Conservation (phyloP, 1,140 invertebrate species). For the Sitobion miscanthi region DNA sequence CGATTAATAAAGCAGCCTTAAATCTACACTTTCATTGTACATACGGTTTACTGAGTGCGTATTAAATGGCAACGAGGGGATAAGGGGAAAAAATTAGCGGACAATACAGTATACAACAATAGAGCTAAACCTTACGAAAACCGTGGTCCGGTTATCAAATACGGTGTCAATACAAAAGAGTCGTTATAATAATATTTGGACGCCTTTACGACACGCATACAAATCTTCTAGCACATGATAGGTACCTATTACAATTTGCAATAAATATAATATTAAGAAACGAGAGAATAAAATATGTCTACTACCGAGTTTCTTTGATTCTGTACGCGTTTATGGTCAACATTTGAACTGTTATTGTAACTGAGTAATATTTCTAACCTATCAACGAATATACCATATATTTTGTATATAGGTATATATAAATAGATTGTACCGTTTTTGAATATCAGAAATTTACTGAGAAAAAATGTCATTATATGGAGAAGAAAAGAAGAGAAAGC, state of each 20-base stretch:
- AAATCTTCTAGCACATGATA: neutral
- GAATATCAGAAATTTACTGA: neutral
- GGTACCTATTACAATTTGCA: too few species aligned
- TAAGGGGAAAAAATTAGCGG: conserved; percentile 2
- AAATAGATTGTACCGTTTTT: neutral
- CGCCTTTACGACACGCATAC: neutral
- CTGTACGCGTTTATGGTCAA: neutral
- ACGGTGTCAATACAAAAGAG: neutral
- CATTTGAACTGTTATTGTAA: neutral
- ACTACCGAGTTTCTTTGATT: neutral
- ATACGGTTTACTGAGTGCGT: neutral
- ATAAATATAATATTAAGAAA: neutral
- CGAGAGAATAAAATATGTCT: neutral
- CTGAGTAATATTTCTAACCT: too few species aligned
- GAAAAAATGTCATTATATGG: neutral
- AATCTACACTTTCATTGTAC: neutral
- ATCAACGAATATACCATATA: too few species aligned
- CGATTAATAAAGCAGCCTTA: neutral
- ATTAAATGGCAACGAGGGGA: neutral
- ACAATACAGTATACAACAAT: neutral
- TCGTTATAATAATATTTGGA: neutral
- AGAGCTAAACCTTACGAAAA: neutral
- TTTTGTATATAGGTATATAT: too few species aligned
- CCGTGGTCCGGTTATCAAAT: neutral
- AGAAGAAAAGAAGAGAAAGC: neutral